Evolutionary conservation across 30 jellyfish, hydroid and myxozoan species (phyloP), one percentile per base, ranked within the genome.

Genomic region (Hydractinia echinata): DNA sequence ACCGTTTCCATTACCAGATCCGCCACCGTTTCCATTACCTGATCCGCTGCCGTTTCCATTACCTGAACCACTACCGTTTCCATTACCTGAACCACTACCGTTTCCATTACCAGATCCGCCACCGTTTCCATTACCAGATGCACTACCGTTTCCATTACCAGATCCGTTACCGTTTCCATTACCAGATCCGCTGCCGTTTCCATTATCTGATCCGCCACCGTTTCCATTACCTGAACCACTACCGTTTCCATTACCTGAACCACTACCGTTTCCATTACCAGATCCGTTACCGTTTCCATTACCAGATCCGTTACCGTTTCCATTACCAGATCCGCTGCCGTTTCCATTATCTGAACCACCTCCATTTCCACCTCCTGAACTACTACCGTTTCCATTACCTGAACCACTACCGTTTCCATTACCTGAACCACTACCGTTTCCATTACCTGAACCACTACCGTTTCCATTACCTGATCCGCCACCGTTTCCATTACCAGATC

Each of bases 351-450:
- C 74, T 6, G 51, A 7, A 7, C 74, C 74, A 6, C 74, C 74
- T n/a, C 74, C 74, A 51, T 64, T 64, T 7, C 74, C 74, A 13
- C 16, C 74, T 7, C 74, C 74, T 13, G 15, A 13, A 58, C 69
- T 2, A 16, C 69, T 58, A 16, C 69, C 3, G 69, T 58, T 64
- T 2, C 16, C 74, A 64, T 51, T 13, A 1, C 74, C 16, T 44
- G 10, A n/a, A n/a, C 74, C 74, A n/a, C 49, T 10, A 62, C 30
- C 10, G 4, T 64, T 64, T 64, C 74, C 16, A 4, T 5, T 4
- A 1, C 5, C 74, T 1, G 19, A n/a, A n/a, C 74, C 74, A 64
- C 74, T 4, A 0, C 74, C 74, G 1, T 13, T 64, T 7, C 74
- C 74, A 7, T 5, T 58, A 2, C 64, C 64, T 7, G 30, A 44